Base-by-base conservation (phyloP, 2,797 vertebrate species). In the Cryptoprocta ferox region DNA sequence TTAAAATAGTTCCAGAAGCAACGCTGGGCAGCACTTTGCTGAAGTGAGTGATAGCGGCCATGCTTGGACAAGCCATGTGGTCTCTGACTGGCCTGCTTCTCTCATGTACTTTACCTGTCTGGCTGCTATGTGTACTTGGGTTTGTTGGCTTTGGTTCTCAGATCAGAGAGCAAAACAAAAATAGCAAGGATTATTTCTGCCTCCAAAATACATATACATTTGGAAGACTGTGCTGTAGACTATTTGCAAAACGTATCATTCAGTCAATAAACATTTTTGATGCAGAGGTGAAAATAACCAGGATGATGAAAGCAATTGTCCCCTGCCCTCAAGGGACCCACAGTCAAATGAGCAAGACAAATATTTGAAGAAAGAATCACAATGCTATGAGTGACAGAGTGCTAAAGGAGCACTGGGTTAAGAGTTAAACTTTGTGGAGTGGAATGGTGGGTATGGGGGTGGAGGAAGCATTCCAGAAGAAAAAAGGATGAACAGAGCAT, bases 391-490 rank as follows among this genome's bases (percentile, higher is more conserved):
- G 16, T 42, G 16, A 63, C 30, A 71, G 13, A 76, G 53, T 63
- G 9, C 30, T 79, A 35, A 53, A 32, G 81, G 39, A 48, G n/a
- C 50, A 37, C 32, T 75, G 16, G 21, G 68, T 56, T 91, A 68
- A 94, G 82, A 91, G 56, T 30, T 75, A 19, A 90, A 81, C 45
- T 75, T 87, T 94, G 48, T 21, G 75, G 32, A 48, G 15, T 73
- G 24, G 32, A 35, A 61, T 81, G 21, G 13, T 68, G 37, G 56
- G 93, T 66, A 80, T 90, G 66, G 50, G 39, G 66, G 32, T 86
- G 28, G 66, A n/a, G 48, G 66, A 91, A 86, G 66, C 65, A 87
- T 93, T 96, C 81, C 71, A 30, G 45, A 85, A 81, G 45, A 39
- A 81, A 63, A 80, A 75, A 13, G 14, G 16, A 75, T 73, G n/a